phyloP scores from a whole-genome alignment of 2,888 invertebrate genomes.

The Patella caerulea region DNA sequence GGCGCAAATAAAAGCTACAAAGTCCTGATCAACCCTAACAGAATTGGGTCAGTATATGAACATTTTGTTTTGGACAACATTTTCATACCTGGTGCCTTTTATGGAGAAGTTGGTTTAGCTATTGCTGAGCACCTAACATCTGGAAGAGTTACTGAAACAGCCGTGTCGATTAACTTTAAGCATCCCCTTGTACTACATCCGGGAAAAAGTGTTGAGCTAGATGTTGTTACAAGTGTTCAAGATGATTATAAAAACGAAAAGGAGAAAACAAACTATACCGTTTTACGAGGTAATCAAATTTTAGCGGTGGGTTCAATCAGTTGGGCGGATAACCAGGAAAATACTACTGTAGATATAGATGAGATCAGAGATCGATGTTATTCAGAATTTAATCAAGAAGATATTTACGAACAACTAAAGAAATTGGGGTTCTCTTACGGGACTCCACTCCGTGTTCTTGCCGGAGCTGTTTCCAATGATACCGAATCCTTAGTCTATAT shows the following conservation, averaged over 20 bases:
- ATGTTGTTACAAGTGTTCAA: not conserved
- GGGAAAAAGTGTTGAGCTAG: not conserved
- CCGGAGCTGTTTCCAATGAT: not conserved
- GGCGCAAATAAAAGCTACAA: conserved; percentile 20
- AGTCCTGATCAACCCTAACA: conserved; percentile 28
- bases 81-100: conserved; percentile 44
- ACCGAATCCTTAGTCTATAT: conserved; percentile 12
- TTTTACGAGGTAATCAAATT: not conserved
- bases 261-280: not conserved
- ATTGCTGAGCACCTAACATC: conserved; percentile 20
- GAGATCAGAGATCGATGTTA: not conserved
- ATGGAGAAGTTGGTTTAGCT: conserved; percentile 42
- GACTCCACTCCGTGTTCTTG: not conserved
- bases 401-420: conserved; percentile 16
- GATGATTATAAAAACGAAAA: not conserved
- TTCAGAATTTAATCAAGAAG: not conserved
- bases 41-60: conserved; percentile 43
- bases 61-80: conserved; percentile 34
- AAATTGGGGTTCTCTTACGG: conserved; percentile 18
- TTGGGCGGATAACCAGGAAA: not conserved
- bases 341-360: not conserved
- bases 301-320: not conserved
- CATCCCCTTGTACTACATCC: not conserved
- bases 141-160: not conserved
- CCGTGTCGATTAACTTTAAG: not conserved